A percentile compares a stretch with the other conserved stretches of the same genome.
These are phyloP conservation scores for Augiades crinisus DNA, from an alignment of 2,888 invertebrate genomes.

Conservation along the genomic window DNA sequence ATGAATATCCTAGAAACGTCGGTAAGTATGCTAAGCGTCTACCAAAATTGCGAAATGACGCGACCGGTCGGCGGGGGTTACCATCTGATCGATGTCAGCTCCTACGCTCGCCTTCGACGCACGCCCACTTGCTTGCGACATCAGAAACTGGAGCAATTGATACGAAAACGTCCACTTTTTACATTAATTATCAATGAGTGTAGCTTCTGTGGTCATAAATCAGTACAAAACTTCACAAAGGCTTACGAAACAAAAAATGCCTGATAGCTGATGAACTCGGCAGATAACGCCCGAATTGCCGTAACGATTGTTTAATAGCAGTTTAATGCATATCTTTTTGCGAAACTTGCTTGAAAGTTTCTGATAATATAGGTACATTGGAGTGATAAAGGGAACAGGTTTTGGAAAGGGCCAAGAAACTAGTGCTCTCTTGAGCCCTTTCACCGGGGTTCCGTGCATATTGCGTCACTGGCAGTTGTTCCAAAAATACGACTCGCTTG, in stretches of 20 bases:
- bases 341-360: constrained; percentile 23
- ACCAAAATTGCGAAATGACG: constrained; percentile 50
- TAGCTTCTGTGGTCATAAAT: constrained; percentile 2
- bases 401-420: constrained; percentile 26
- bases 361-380: constrained; percentile 26
- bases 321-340: constrained; percentile 18
- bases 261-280: constrained; percentile 8
- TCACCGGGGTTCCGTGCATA: constrained; percentile 33
- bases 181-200: constrained; percentile 18
- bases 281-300: constrained; percentile 8
- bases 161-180: constrained; percentile 41
- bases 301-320: constrained; percentile 24
- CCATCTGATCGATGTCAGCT: constrained; percentile 63
- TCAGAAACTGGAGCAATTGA: constrained; percentile 68
- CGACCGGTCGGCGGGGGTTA: constrained; percentile 48
- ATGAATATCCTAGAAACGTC: constrained; percentile 38
- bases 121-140: constrained; percentile 70
- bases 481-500: constrained; percentile 57
- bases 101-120: constrained; percentile 63
- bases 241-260: constrained; percentile 1
- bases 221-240: constrained; percentile 12
- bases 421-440: constrained; percentile 25
- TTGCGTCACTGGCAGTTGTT: constrained; percentile 42
- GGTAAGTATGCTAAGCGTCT: constrained; percentile 52
- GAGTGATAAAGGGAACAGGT: constrained; percentile 25